Evolutionary conservation across 1,140 invertebrate species (phyloP).

Genomic region (Notospermus geniculatus): DNA sequence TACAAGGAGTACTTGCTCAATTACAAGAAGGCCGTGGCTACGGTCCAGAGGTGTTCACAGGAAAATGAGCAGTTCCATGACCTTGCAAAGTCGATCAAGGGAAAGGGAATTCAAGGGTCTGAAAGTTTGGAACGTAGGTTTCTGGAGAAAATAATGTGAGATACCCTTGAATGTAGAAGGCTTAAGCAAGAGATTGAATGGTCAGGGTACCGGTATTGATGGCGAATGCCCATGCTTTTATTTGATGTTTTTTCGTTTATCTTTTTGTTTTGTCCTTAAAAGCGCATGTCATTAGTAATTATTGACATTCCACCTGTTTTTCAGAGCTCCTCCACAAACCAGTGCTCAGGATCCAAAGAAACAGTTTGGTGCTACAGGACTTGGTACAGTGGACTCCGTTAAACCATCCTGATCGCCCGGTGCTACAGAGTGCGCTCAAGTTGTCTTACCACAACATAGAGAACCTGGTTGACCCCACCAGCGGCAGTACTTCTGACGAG

Average conservation of each 20-base stretch:
- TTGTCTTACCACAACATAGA: conserved; percentile 82
- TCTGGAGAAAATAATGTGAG: no score
- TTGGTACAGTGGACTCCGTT: conserved; percentile 82
- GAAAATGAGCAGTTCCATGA: conserved; percentile 78
- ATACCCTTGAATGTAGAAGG: no score
- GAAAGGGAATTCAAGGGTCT: no score
- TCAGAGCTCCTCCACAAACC: conserved; percentile 86
- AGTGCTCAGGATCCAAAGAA: conserved; percentile 89
- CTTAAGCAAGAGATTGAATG: no score
- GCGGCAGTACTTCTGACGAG: conserved; percentile 32
- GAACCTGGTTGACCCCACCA: conserved; percentile 73
- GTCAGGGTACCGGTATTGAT: no score
- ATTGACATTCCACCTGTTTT: no score
- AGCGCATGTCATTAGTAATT: no score
- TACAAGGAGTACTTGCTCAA: conserved; percentile 89
- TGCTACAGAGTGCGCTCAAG: conserved; percentile 77
- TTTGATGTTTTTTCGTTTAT: no score
- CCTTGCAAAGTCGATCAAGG: conserved; percentile 63
- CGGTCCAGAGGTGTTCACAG: conserved; percentile 78
- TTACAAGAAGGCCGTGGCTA: conserved; percentile 85
- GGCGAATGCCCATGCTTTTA: no score
- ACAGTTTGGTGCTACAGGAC: conserved; percentile 86
- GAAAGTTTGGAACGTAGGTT: no score
- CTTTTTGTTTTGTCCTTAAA: no score
- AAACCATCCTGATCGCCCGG: conserved; percentile 78